Evolutionary conservation across 2,888 invertebrate species (phyloP).

Genomic region (Nomada flava): DNA sequence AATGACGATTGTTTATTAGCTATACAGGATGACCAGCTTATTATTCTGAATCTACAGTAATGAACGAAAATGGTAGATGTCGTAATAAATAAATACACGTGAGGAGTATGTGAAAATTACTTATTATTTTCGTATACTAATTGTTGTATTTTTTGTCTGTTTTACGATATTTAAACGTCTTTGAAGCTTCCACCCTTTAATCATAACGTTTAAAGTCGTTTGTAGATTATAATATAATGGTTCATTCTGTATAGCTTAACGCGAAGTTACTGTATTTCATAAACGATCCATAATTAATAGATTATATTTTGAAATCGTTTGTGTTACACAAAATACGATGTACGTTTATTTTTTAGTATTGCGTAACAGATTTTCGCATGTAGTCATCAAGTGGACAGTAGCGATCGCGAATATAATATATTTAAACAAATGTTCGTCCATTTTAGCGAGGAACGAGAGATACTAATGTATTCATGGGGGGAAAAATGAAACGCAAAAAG

Average conservation of each 20-base stretch:
- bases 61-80: not conserved
- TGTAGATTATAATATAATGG: not conserved
- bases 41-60: not conserved
- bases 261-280: slow-evolving; percentile 8
- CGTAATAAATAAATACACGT: not conserved
- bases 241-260: not conserved
- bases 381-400: slow-evolving; percentile 41
- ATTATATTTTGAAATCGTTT: slow-evolving; percentile 8
- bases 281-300: slow-evolving; percentile 25
- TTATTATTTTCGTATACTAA: not conserved
- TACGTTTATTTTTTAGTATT: slow-evolving; percentile 29
- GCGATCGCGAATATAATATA: slow-evolving; percentile 29
- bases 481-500: slow-evolving; percentile 2
- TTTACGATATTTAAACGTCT: not conserved
- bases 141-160: no score
- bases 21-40: slow-evolving; percentile 18
- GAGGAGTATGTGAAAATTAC: not conserved
- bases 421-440: slow-evolving; percentile 41
- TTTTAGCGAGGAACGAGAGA: slow-evolving; percentile 23
- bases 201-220: not conserved
- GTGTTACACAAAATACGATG: slow-evolving; percentile 4
- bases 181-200: not conserved
- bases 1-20: not conserved
- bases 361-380: slow-evolving; percentile 23
- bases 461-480: slow-evolving; percentile 20